Evolutionary conservation across 2,797 vertebrate species (phyloP).

Genomic region (Leptoclinus maculatus): DNA sequence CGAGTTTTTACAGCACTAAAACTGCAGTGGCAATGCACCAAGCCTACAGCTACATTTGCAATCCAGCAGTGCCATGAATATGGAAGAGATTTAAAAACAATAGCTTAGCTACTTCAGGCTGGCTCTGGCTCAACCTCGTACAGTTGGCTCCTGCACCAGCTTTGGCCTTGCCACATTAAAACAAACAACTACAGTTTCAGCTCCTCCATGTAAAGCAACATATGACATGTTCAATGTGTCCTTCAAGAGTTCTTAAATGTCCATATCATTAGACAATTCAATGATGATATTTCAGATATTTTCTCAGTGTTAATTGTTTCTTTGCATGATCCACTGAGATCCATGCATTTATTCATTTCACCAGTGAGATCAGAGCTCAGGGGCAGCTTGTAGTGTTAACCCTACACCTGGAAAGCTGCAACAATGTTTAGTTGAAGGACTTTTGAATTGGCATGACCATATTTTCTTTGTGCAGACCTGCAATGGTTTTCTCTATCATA

Average conservation of each 20-base stretch:
- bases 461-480: slow-evolving; percentile 12
- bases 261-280: not conserved
- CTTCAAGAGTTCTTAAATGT: not conserved
- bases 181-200: not conserved
- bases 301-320: slow-evolving; percentile 5
- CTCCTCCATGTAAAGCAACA: not conserved
- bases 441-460: not conserved
- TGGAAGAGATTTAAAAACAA: slow-evolving; percentile 39
- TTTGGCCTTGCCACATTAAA: not conserved
- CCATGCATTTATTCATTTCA: slow-evolving; percentile 23
- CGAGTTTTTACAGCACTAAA: not conserved
- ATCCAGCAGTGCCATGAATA: slow-evolving; percentile 40
- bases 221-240: not conserved
- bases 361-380: slow-evolving; percentile 17
- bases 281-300: slow-evolving; percentile 3
- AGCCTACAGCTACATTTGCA: slow-evolving; percentile 29
- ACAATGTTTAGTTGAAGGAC: not conserved
- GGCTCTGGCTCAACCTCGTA: slow-evolving; percentile 32
- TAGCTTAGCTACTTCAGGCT: slow-evolving; percentile 34
- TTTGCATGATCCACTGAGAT: not conserved
- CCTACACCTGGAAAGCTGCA: not conserved
- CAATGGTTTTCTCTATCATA: not conserved
- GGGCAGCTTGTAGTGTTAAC: not conserved
- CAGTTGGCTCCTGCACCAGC: slow-evolving; percentile 1
- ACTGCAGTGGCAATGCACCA: slow-evolving; percentile 1